Conservation (phyloP, 1,140 invertebrate genomes). For the Rhopalosiphum padi region DNA sequence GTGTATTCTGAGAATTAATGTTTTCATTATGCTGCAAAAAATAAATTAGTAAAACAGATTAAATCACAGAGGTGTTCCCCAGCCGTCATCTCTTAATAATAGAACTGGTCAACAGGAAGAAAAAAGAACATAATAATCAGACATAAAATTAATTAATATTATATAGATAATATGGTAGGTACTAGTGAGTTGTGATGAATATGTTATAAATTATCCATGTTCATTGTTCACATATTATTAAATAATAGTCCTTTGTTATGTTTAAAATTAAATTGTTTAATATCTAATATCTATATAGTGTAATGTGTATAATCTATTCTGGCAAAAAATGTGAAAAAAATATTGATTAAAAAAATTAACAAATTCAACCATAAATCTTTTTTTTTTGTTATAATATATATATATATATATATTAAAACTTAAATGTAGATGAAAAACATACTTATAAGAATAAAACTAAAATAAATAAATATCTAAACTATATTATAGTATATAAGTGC, state of each 20-base stretch:
- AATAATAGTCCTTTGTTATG: neutral
- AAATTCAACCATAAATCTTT: neutral
- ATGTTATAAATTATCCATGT: neutral
- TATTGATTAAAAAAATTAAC: neutral
- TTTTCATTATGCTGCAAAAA: neutral
- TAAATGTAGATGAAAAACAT: neutral
- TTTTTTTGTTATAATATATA: too few species aligned
- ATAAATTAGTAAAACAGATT: slow-evolving; percentile 10
- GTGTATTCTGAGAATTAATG: neutral
- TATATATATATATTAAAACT: neutral
- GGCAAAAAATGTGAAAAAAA: neutral
- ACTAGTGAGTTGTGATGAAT: neutral
- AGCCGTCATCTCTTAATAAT: neutral
- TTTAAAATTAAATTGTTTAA: neutral
- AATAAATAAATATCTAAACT: too few species aligned
- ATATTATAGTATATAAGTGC: too few species aligned
- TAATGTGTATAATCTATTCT: neutral
- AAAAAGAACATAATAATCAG: neutral
- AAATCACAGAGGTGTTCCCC: neutral
- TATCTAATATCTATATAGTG: too few species aligned
- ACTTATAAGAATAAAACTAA: too few species aligned
- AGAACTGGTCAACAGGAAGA: neutral
- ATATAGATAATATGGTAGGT: neutral
- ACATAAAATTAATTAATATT: slow-evolving; percentile 10
- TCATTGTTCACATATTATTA: neutral